Base-by-base conservation (phyloP, 2,888 invertebrate species). In the Mesoligia furuncula region DNA sequence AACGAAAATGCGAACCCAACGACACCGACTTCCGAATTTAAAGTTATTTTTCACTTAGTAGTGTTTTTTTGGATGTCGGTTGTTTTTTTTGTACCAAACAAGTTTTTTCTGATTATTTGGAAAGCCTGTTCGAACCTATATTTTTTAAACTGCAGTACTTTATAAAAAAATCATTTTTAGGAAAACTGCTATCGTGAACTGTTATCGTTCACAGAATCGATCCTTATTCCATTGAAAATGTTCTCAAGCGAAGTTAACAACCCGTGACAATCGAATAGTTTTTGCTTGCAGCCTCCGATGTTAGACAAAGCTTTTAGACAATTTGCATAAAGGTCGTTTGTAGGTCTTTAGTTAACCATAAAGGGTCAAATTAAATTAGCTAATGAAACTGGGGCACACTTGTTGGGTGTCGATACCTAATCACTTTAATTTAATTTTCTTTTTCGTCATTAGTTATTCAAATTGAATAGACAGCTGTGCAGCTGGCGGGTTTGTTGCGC, bases 261-360 rank as follows among this genome's bases (percentile, higher is more conserved):
- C 39, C 31, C 57, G 62, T 80, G 64, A 42, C 80, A 68, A 73
- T 68, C 24, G 1, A 17, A 68, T 59, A 24, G 54, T 68, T 73
- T 66, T 79, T 51, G 71, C 71, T 54, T 9, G 8, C 15, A 45
- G 20, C 13, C 45, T 64, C 64, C 9, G 64, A 75, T 24, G 15
- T 27, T 5, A 36, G 64, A 75, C 65, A 51, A 64, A 65, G 64
- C 36, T 76, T 76, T 64, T 36, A 76, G n/a, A 36, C 20, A n/a
- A 75, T 76, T 76, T 54, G 11, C 64, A 27, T 54, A 64, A 42
- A 54, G 11, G 64, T 64, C 15, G 15, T 2, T 62, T 39, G 15
- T 70, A 20, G 20, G 15, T 45, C 13, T 48, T 4, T 79, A 79
- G 68, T 72, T 64, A 79, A 59, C 65, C 24, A 24, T 15, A 48